Evolutionary conservation across 2,113 vertebrate species (phyloP), one percentile per base, ranked within the genome.

Genomic region (Anolis sagrei): DNA sequence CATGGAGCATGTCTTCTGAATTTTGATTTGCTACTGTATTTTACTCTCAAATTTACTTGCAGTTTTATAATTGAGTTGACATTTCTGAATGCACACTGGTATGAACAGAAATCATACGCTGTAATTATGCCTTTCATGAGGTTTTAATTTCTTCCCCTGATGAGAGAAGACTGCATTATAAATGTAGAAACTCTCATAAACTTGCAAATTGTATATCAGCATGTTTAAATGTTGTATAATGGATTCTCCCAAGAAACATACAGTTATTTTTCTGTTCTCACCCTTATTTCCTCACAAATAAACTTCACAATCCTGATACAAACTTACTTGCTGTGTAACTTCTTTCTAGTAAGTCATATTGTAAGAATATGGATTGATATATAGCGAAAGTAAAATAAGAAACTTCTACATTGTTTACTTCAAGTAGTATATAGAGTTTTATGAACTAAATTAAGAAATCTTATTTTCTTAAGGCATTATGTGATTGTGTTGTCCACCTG

Each of bases 21-120:
- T 88, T 93, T 91, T 13, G 36, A 92, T 19, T 4, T 36, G 86
- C 69, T 85, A 79, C 76, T 89, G 36, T 32, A 36, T 90, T 91
- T 58, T 86, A 1, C 86, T 62, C 86, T 79, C 54, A 85, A 92
- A 68, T 25, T 76, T 85, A 86, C 8, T 29, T 62, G 18, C 14
- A 68, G 3, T 84, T 86, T 74, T 66, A 2, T 81, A 90, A 66
- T 7, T 88, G 14, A 3, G 16, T 85, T 79, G 5, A 27, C 85
- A 88, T 90, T 88, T 64, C 11, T 87, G 66, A 73, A 29, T 84
- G 84, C 62, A 87, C 82, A 77, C 7, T 91, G 70, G 88, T 91
- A 90, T n/a, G 23, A 88, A 86, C 54, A 44, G 74, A 81, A 88
- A 44, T 74, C 11, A 85, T 81, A 73, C 25, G 64, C 23, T 89